A percentile compares a stretch with the other conserved stretches of the same genome.
These are phyloP conservation scores for Paradoxurus hermaphroditus DNA, from an alignment of 2,113 vertebrate species.

Conservation along the genomic window DNA sequence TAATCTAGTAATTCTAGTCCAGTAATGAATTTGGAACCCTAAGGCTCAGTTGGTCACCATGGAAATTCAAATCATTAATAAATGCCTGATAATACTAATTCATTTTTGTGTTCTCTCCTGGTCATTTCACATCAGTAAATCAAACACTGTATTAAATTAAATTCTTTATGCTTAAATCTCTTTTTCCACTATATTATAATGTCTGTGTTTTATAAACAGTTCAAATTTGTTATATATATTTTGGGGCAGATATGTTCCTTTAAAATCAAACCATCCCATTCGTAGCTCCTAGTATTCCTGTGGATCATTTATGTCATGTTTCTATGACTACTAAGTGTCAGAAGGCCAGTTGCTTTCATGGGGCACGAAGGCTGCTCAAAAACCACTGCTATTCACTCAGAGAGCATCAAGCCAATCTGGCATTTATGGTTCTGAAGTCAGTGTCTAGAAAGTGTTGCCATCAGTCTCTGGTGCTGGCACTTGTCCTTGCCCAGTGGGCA, in stretches of 20 bases:
- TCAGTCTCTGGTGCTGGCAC: background rate
- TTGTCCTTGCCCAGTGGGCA: background rate
- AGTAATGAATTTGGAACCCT: constrained; percentile 44
- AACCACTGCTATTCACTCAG: background rate
- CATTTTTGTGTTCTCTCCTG: background rate
- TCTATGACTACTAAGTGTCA: background rate
- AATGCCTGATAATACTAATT: constrained; percentile 23
- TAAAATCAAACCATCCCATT: background rate
- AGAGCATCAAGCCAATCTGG: background rate
- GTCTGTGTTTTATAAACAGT: background rate
- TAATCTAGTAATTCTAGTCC: constrained; percentile 24
- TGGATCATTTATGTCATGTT: background rate
- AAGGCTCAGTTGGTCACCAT: constrained; percentile 36
- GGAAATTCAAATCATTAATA: constrained; percentile 40
- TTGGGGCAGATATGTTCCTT: background rate
- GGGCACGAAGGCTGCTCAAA: background rate
- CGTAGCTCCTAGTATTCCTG: background rate
- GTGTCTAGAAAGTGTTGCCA: background rate
- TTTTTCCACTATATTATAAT: background rate
- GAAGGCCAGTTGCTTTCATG: background rate
- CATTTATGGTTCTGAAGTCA: background rate
- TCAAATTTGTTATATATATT: background rate
- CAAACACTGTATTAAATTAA: background rate
- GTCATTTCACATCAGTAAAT: background rate
- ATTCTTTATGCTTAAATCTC: background rate